A percentile compares a stretch with the other conserved stretches of the same genome.
Conservation (phyloP, 1,140 invertebrate species). For the Trichomalopsis sarcophagae region DNA sequence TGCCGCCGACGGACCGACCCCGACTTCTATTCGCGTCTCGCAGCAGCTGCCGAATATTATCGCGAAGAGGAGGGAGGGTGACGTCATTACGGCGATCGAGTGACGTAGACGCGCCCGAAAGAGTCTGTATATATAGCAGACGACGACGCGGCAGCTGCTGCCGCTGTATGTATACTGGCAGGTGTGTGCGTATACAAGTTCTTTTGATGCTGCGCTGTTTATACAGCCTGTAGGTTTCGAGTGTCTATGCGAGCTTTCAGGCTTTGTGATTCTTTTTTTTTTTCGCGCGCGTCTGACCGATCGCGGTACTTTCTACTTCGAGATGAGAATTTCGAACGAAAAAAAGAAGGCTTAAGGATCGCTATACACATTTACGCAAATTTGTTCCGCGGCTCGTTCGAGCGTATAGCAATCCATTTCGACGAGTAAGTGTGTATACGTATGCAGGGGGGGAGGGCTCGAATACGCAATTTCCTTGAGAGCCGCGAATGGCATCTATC, state of each 20-base stretch:
- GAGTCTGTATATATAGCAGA: background rate
- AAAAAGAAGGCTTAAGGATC: too few species aligned
- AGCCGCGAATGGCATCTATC: background rate
- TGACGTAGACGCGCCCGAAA: background rate
- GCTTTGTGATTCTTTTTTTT: too few species aligned
- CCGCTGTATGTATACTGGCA: background rate
- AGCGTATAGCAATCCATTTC: background rate
- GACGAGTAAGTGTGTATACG: background rate
- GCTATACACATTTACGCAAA: background rate
- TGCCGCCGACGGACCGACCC: constrained; percentile 56
- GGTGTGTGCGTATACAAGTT: background rate
- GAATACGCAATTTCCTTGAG: constrained; percentile 6
- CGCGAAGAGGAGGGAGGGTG: constrained; percentile 13
- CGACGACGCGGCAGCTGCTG: background rate
- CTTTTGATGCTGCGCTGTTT: background rate
- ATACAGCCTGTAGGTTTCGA: background rate
- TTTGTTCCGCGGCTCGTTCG: background rate
- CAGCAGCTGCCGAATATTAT: constrained; percentile 54
- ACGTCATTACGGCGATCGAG: constrained; percentile 60
- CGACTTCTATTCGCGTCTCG: constrained; percentile 67
- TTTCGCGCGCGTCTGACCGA: too few species aligned
- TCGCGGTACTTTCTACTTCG: too few species aligned
- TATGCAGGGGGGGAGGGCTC: background rate
- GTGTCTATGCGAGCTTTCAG: too few species aligned
- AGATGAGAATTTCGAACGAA: too few species aligned